Evolutionary conservation across 2,888 invertebrate species (phyloP).

Genomic region (Steromphala cineraria): DNA sequence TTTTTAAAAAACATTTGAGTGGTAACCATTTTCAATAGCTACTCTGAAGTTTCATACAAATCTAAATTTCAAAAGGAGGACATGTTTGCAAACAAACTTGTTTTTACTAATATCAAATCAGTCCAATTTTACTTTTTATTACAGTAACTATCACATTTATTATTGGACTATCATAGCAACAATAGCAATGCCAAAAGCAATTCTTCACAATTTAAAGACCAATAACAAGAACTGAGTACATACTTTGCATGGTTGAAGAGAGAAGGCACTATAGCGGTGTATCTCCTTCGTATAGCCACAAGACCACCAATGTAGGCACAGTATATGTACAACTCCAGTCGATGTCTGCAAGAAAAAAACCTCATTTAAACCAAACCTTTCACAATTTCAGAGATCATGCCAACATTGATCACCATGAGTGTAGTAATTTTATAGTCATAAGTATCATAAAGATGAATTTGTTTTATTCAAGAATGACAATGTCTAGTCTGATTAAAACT

Average conservation of each 20-base stretch:
- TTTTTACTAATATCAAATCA: too few relatives aligned
- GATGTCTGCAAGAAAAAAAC: constrained; percentile 53
- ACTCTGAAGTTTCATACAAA: too few relatives aligned
- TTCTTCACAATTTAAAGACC: background rate
- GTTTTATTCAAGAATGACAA: too few relatives aligned
- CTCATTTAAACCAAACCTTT: background rate
- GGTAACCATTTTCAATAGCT: too few relatives aligned
- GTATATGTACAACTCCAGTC: constrained; percentile 65
- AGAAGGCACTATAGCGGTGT: constrained; percentile 66
- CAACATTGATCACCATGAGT: too few relatives aligned
- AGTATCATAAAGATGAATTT: too few relatives aligned
- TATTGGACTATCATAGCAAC: background rate
- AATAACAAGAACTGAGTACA: constrained; percentile 23
- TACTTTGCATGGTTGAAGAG: constrained; percentile 70
- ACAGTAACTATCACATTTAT: background rate
- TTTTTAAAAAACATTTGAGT: too few relatives aligned
- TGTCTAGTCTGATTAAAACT: too few relatives aligned
- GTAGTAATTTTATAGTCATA: too few relatives aligned
- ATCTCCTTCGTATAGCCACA: constrained; percentile 70
- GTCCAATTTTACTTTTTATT: too few relatives aligned
- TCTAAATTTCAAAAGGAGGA: too few relatives aligned
- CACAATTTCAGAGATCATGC: background rate
- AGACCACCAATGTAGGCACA: constrained; percentile 73
- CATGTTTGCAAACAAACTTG: too few relatives aligned
- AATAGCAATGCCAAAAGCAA: background rate